Percentiles rank a stretch among this genome's conserved stretches.
Conservation (phyloP, 2,888 invertebrate genomes). For the Drosophila prostipennis region DNA sequence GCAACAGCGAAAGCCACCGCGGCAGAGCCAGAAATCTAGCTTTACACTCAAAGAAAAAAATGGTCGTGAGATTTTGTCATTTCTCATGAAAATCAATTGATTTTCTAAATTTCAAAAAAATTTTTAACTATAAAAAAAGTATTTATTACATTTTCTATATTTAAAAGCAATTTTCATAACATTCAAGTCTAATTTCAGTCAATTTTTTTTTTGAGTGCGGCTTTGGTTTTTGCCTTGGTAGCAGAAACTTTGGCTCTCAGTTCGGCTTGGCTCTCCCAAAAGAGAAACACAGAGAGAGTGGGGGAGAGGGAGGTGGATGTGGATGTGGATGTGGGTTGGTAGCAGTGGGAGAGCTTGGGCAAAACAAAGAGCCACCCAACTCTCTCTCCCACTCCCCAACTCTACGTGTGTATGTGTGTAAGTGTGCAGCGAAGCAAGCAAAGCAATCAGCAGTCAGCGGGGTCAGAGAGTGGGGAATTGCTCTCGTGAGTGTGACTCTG, state of each 20-base stretch:
- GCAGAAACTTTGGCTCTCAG: conserved; percentile 40
- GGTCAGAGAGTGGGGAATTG: conserved; percentile 67
- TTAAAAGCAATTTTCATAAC: background rate
- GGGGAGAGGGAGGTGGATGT: conserved; percentile 8
- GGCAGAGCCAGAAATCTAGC: conserved; percentile 29
- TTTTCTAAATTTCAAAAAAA: no score
- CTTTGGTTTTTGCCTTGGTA: conserved; percentile 36
- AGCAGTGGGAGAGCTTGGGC: conserved; percentile 44
- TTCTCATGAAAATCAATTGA: background rate
- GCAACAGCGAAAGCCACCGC: conserved; percentile 17
- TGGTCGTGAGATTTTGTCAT: background rate
- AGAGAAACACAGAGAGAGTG: background rate
- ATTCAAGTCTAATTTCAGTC: background rate
- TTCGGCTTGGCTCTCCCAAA: conserved; percentile 44
- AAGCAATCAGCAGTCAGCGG: conserved; percentile 79
- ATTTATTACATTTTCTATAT: background rate
- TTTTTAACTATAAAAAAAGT: no score
- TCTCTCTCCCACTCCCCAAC: conserved; percentile 1
- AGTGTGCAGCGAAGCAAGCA: conserved; percentile 77
- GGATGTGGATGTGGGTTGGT: conserved; percentile 33
- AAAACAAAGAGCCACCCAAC: conserved; percentile 69
- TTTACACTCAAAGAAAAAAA: conserved; percentile 6
- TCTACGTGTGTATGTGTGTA: conserved; percentile 21
- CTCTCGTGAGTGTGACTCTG: conserved; percentile 36
- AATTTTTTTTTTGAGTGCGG: conserved; percentile 1